Base-by-base conservation (phyloP, 2,888 invertebrate genomes). In the Patella pellucida region DNA sequence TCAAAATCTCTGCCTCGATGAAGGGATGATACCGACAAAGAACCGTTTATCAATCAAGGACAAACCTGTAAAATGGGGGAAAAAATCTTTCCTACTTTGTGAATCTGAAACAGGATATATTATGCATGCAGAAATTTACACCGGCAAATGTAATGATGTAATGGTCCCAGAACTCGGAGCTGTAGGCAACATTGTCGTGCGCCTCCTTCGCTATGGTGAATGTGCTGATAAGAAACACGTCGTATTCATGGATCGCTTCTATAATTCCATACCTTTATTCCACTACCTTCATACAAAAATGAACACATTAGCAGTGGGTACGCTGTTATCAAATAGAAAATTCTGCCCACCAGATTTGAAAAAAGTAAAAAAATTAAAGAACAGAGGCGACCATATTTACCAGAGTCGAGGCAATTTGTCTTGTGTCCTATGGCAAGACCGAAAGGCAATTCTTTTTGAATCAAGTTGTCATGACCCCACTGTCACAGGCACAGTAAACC, bases 11-110 rank as follows among this genome's bases (percentile, higher is more conserved):
- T 73, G 71, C 41, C 51, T 74, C 3, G 80, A 80, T 69, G 78
- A 79, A 69, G 79, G 76, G 9, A 77, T 77, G 71, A 74, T 71
- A 16, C 74, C 75, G n/a, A 70, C 68, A 50, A 74, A 76, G 51
- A 72, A 71, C 68, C 31, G 73, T 27, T 54, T 77, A 14, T 7
- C 72, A 19, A 72, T 27, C 16, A 77, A 77, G 68, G 72, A 77
- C 72, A 77, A 76, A 41, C 73, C 54, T 12, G 23, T 72, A 4
- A 71, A 72, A 72, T 78, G 72, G 72, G 72, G 75, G 11, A 72
- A 71, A 19, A 75, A 77, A 74, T 56, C 74, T n/a, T 77, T 77
- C 54, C 56, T 72, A 41, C 69, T 78, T 16, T 77, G 77, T 72
- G 77, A 75, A n/a, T 27, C 71, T 5, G 72, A 69, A 11, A 71